Evolutionary conservation across 2,888 invertebrate genomes (phyloP).

Genomic region (Drosophila nr. fundita): DNA sequence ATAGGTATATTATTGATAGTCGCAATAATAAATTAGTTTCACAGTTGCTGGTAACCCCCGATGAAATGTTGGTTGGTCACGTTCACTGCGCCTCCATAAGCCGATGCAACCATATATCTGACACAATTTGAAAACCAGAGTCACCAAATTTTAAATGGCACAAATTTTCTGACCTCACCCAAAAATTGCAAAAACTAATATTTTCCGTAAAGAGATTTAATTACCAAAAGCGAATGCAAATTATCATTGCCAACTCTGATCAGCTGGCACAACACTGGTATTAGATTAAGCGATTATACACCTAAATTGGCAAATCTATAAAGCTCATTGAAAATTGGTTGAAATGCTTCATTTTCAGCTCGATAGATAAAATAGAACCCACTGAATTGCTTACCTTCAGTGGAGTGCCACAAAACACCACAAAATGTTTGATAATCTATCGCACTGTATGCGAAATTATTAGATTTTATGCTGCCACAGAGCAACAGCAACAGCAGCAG

Average conservation of each 20-base stretch:
- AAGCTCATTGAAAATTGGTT: not conserved
- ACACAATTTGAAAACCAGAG: too few relatives aligned
- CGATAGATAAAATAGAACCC: not conserved
- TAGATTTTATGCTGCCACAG: slow-evolving; percentile 30
- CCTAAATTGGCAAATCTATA: not conserved
- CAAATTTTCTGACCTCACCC: not conserved
- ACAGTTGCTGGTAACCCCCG: too few relatives aligned
- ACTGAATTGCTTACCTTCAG: not conserved
- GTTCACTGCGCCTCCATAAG: too few relatives aligned
- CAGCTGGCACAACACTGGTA: too few relatives aligned
- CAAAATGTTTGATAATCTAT: slow-evolving; percentile 28
- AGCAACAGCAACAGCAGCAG: slow-evolving; percentile 3
- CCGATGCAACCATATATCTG: too few relatives aligned
- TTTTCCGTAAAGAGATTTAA: not conserved
- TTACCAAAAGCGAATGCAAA: not conserved
- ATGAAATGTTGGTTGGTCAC: too few relatives aligned
- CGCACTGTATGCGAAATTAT: slow-evolving; percentile 35
- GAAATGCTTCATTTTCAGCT: not conserved
- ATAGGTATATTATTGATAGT: too few relatives aligned
- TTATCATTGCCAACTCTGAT: not conserved
- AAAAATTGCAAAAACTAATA: not conserved
- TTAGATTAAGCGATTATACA: not conserved
- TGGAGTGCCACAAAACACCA: not conserved
- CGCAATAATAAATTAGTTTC: too few relatives aligned
- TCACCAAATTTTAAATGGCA: not conserved